phyloP scores from a whole-genome alignment of 2,888 invertebrate species.

The Parelbella ahira region DNA sequence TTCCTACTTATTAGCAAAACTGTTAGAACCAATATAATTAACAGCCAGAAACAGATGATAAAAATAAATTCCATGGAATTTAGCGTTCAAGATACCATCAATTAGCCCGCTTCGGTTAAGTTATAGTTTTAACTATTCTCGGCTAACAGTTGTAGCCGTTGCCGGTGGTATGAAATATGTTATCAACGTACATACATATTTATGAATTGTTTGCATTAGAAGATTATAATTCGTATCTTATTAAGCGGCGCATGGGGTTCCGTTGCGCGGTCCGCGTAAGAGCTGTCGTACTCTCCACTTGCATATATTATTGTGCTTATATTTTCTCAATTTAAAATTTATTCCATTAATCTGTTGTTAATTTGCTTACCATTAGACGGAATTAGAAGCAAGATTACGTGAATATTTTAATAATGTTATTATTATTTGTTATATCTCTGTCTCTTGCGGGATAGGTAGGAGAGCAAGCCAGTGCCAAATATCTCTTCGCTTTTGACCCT shows the following conservation, averaged over 20 bases:
- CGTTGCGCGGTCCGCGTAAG: slow-evolving; percentile 10
- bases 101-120: neutral
- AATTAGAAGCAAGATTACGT: too few relatives aligned
- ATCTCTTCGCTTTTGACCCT: too few relatives aligned
- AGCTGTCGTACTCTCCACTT: slow-evolving; percentile 1
- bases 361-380: neutral
- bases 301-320: neutral
- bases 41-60: too few relatives aligned
- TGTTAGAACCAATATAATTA: too few relatives aligned
- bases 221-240: slow-evolving; percentile 19
- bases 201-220: slow-evolving; percentile 22
- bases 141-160: slow-evolving; percentile 11
- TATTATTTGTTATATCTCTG: too few relatives aligned
- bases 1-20: too few relatives aligned
- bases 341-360: too few relatives aligned
- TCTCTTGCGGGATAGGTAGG: too few relatives aligned
- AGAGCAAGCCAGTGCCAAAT: too few relatives aligned
- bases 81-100: neutral
- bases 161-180: slow-evolving; percentile 7
- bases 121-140: slow-evolving; percentile 10
- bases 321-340: neutral
- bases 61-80: too few relatives aligned
- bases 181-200: slow-evolving; percentile 22
- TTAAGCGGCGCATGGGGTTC: slow-evolving; percentile 16
- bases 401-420: too few relatives aligned